A percentile compares a stretch with the other conserved stretches of the same genome.
These are phyloP conservation scores for Siniperca chuatsi DNA, from an alignment of 2,113 vertebrate species.

Conservation along the genomic window DNA sequence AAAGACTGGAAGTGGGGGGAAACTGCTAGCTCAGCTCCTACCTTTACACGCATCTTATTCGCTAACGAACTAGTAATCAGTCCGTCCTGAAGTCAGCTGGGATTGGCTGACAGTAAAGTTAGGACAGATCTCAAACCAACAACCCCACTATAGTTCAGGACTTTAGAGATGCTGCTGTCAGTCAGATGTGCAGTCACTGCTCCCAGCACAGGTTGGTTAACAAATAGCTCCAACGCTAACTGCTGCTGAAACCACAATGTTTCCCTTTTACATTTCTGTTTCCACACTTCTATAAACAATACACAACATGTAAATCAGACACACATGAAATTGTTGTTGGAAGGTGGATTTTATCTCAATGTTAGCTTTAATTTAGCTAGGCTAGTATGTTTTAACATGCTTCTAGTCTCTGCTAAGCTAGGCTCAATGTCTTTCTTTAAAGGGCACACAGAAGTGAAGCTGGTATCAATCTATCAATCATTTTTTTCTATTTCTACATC, in stretches of 20 bases:
- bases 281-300: not conserved
- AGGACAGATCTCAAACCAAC: not conserved
- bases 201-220: not conserved
- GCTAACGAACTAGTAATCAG: not conserved
- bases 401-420: not conserved
- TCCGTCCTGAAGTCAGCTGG: not conserved
- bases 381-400: not conserved
- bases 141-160: not conserved
- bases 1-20: conserved; percentile 12
- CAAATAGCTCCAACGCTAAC: conserved; percentile 14
- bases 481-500: not conserved
- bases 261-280: not conserved
- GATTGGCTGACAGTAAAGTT: not conserved
- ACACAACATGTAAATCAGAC: not conserved
- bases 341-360: not conserved
- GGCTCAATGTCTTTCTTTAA: not conserved
- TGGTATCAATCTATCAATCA: not conserved
- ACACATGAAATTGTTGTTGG: not conserved
- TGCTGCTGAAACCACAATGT: not conserved
- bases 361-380: not conserved
- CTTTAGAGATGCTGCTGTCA: not conserved
- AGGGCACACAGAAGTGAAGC: not conserved
- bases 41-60: not conserved
- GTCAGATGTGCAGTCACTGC: not conserved
- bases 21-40: not conserved